A percentile compares a stretch with the other conserved stretches of the same genome.
phyloP scores from a whole-genome alignment of 2,113 vertebrate species.

The Carlito syrichta region DNA sequence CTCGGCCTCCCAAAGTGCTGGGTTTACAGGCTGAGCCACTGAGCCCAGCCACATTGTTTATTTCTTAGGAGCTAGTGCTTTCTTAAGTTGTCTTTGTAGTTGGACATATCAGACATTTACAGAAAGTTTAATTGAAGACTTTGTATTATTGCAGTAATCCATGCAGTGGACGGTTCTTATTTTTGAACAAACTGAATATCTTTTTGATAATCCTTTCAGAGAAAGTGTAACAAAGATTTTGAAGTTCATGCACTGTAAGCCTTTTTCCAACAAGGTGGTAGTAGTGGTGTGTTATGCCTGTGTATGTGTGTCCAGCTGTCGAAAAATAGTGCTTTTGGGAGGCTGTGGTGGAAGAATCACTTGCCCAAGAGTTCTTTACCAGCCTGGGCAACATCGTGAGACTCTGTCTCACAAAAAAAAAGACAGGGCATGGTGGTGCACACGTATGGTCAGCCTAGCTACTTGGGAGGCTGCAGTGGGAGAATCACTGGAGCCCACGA shows the following conservation, averaged over 20 bases:
- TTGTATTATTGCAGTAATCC: slow-evolving; percentile 29
- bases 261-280: slow-evolving; percentile 11
- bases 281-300: not conserved
- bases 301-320: not conserved
- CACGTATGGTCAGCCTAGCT: too few relatives aligned
- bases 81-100: slow-evolving; percentile 8
- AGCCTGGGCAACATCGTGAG: too few relatives aligned
- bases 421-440: too few relatives aligned
- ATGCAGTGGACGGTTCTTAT: not conserved
- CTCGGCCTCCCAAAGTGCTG: too few relatives aligned
- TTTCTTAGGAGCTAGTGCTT: not conserved
- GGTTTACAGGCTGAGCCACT: too few relatives aligned
- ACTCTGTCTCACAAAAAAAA: too few relatives aligned
- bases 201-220: slow-evolving; percentile 10
- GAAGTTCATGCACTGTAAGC: not conserved
- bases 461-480: too few relatives aligned
- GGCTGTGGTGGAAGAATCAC: too few relatives aligned
- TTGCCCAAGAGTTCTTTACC: too few relatives aligned
- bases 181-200: slow-evolving; percentile 30
- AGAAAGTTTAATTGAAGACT: slow-evolving; percentile 34
- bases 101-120: not conserved
- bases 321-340: too few relatives aligned
- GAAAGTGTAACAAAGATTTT: slow-evolving; percentile 42
- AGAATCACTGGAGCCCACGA: too few relatives aligned
- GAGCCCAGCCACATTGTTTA: too few relatives aligned